Percentiles rank a stretch among this genome's conserved stretches.
Evolutionary conservation across 2,888 invertebrate species (phyloP).

Genomic region (Drosophila sordidula): DNA sequence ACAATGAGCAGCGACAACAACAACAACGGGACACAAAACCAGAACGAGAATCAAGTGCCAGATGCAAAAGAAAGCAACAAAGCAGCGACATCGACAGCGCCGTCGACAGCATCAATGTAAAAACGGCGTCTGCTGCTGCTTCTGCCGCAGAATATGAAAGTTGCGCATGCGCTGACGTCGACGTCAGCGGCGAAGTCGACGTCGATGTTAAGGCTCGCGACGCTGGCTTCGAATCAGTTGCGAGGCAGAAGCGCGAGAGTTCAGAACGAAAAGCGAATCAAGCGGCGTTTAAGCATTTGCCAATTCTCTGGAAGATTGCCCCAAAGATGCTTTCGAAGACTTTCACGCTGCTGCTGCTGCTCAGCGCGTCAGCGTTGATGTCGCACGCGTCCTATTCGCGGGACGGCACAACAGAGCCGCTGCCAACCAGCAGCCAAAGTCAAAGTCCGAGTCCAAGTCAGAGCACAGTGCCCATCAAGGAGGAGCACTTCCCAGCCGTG

Average conservation of each 20-base stretch:
- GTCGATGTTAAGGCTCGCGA: constrained; percentile 49
- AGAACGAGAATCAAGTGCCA: constrained; percentile 64
- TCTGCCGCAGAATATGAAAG: constrained; percentile 71
- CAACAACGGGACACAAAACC: constrained; percentile 36
- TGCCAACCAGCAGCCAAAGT: constrained; percentile 10
- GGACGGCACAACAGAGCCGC: constrained; percentile 26
- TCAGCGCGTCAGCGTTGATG: constrained; percentile 22
- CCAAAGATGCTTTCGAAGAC: constrained; percentile 54
- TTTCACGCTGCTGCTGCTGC: constrained; percentile 46
- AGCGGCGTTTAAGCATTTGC: constrained; percentile 14
- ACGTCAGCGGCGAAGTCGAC: constrained; percentile 28
- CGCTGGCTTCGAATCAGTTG: constrained; percentile 65
- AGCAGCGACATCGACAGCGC: constrained; percentile 30
- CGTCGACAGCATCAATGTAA: constrained; percentile 5
- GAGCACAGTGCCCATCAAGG: constrained; percentile 28
- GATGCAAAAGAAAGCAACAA: constrained; percentile 67
- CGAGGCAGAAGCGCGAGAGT: constrained; percentile 70
- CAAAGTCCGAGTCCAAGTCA: constrained; percentile 1
- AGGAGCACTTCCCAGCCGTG: constrained; percentile 55
- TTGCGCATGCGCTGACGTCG: constrained; percentile 63
- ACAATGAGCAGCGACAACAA: constrained; percentile 35
- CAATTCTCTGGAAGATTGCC: constrained; percentile 1
- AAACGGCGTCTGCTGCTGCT: not conserved
- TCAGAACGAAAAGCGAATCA: constrained; percentile 64
- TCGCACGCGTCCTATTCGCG: constrained; percentile 22